Evolutionary conservation across 2,888 invertebrate species (phyloP).

Genomic region (Eretmocerus hayati): DNA sequence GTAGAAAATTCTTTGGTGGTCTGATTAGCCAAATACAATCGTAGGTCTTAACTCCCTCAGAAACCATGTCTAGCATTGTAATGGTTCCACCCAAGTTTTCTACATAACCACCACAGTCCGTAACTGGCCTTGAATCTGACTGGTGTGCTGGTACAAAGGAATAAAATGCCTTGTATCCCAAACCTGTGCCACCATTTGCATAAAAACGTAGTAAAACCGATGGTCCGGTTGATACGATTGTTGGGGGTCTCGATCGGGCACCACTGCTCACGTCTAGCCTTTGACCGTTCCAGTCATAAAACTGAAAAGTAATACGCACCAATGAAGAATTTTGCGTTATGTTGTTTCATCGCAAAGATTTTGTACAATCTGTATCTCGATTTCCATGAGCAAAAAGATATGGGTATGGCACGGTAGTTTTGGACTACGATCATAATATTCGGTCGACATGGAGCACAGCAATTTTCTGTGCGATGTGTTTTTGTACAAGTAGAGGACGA

Average conservation of each 20-base stretch:
- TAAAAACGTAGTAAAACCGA: conserved; percentile 59
- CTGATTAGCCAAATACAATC: conserved; percentile 69
- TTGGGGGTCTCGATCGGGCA: conserved; percentile 61
- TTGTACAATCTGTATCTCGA: too few species aligned
- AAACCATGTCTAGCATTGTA: conserved; percentile 69
- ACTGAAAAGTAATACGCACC: too few species aligned
- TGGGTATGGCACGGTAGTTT: too few species aligned
- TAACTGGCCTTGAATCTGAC: conserved; percentile 40
- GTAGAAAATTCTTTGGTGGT: conserved; percentile 57
- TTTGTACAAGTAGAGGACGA: too few species aligned
- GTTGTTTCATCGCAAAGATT: too few species aligned
- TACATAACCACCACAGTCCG: conserved; percentile 65
- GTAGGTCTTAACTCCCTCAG: conserved; percentile 53
- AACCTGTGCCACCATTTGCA: conserved; percentile 61
- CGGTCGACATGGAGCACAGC: too few species aligned
- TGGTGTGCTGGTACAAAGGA: conserved; percentile 47
- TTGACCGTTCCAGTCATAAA: conserved; percentile 63
- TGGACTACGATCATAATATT: too few species aligned
- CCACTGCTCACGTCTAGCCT: conserved; percentile 60
- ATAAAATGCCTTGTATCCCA: conserved; percentile 61
- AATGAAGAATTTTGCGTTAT: too few species aligned
- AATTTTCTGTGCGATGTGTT: too few species aligned
- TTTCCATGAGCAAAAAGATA: too few species aligned
- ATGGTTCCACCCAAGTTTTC: conserved; percentile 65
- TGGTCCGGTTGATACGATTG: conserved; percentile 59